Evolutionary conservation across 2,888 invertebrate species (phyloP).

Genomic region (Drosophila kanekoi): DNA sequence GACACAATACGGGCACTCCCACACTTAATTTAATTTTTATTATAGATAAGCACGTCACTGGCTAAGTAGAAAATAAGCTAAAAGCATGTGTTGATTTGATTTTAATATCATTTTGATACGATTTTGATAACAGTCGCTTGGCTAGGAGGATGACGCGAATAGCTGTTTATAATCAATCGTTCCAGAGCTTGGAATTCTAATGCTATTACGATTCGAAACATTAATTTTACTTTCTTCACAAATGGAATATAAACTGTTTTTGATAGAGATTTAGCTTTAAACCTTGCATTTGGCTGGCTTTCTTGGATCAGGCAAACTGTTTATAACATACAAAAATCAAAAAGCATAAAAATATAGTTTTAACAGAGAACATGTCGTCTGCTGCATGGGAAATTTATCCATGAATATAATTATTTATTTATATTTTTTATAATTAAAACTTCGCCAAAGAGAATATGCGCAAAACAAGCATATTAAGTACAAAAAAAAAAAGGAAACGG

Average conservation of each 20-base stretch:
- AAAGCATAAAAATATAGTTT: background rate
- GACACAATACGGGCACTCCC: background rate
- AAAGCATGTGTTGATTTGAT: constrained; percentile 7
- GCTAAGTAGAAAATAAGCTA: background rate
- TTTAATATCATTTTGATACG: constrained; percentile 15
- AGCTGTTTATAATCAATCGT: background rate
- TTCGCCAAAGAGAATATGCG: no score
- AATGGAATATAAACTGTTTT: no score
- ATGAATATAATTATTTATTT: background rate
- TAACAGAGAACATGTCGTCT: background rate
- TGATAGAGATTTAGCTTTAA: no score
- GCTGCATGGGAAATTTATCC: background rate
- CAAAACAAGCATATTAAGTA: background rate
- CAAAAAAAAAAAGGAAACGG: background rate
- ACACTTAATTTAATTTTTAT: constrained; percentile 9
- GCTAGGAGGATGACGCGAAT: background rate
- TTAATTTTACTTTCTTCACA: no score
- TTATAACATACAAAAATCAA: no score
- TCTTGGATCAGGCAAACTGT: no score
- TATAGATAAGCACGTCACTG: constrained; percentile 4
- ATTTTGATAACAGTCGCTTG: constrained; percentile 1
- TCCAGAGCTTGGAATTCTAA: no score
- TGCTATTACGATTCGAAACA: no score
- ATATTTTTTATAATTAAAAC: background rate
- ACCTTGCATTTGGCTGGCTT: no score